A percentile compares a stretch with the other conserved stretches of the same genome.
Evolutionary conservation across 2,888 invertebrate genomes (phyloP).

Genomic region (Strigamia transsilvanica): DNA sequence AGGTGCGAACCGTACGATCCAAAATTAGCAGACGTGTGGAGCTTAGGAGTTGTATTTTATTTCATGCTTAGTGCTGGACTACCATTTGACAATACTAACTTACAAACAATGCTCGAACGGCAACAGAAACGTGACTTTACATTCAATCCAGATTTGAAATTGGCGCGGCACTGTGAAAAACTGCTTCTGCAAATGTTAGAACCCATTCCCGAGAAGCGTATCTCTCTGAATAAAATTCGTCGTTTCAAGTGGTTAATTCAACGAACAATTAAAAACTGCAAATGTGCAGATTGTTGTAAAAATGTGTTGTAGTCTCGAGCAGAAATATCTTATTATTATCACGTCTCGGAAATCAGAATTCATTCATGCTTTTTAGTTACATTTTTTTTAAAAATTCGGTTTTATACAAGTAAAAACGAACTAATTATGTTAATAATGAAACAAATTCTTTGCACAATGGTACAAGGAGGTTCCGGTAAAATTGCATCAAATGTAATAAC

Average conservation of each 20-base stretch:
- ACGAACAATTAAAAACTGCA: neutral
- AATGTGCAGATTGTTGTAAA: neutral
- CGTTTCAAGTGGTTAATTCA: slow-evolving; percentile 11
- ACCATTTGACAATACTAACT: slow-evolving; percentile 43
- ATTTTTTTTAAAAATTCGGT: neutral
- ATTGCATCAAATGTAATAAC: slow-evolving; percentile 27
- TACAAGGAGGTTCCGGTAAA: neutral
- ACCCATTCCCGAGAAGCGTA: neutral
- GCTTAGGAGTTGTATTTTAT: slow-evolving; percentile 47
- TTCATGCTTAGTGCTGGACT: slow-evolving; percentile 4
- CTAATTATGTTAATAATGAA: neutral
- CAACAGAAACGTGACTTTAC: slow-evolving; percentile 31
- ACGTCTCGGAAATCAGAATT: neutral
- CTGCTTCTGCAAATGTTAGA: slow-evolving; percentile 6
- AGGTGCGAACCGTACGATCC: slow-evolving; percentile 44
- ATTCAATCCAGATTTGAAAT: slow-evolving; percentile 16
- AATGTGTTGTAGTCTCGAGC: neutral
- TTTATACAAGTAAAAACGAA: neutral
- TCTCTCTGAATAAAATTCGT: neutral
- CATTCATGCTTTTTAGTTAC: neutral
- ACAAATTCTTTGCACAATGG: neutral
- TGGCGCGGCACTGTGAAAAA: neutral
- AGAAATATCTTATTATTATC: neutral
- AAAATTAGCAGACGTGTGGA: slow-evolving; percentile 41
- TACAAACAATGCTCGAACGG: neutral